These are phyloP conservation scores for Slavum lentiscoides DNA, from an alignment of 2,888 invertebrate genomes.

Conservation along the genomic window DNA sequence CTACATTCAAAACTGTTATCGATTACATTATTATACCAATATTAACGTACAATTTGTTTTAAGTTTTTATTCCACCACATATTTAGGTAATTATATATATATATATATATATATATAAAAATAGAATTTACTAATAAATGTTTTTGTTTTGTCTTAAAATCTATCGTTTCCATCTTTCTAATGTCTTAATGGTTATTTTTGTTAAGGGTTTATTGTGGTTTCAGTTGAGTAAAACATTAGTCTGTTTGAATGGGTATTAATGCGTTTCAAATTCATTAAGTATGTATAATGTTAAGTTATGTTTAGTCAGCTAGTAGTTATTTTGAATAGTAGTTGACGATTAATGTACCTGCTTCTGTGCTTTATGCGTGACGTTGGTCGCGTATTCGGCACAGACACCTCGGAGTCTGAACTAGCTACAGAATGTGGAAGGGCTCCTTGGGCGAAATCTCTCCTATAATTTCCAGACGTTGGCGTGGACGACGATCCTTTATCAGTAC, in stretches of 20 bases:
- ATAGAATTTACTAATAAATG: not conserved
- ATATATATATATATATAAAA: too few species aligned
- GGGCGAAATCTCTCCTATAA: slow-evolving; percentile 75
- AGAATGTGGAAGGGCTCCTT: slow-evolving; percentile 64
- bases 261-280: slow-evolving; percentile 29
- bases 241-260: slow-evolving; percentile 2
- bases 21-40: too few species aligned
- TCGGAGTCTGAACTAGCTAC: slow-evolving; percentile 65
- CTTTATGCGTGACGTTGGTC: slow-evolving; percentile 59
- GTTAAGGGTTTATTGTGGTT: slow-evolving; percentile 4
- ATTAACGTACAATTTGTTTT: too few species aligned
- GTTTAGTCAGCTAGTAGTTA: slow-evolving; percentile 27
- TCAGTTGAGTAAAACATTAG: not conserved
- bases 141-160: not conserved
- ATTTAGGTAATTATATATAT: not conserved
- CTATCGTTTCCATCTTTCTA: not conserved
- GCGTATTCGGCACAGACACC: slow-evolving; percentile 61
- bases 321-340: not conserved
- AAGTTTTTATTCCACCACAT: too few species aligned
- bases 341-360: slow-evolving; percentile 56
- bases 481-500: slow-evolving; percentile 48
- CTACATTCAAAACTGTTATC: too few species aligned
- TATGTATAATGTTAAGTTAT: not conserved
- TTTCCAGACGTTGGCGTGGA: slow-evolving; percentile 64
- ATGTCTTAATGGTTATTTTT: not conserved